Percentiles rank a stretch among this genome's conserved stretches.
These are phyloP conservation scores for Cerastis rubricosa DNA, from an alignment of 2,888 invertebrate genomes.

Conservation along the genomic window DNA sequence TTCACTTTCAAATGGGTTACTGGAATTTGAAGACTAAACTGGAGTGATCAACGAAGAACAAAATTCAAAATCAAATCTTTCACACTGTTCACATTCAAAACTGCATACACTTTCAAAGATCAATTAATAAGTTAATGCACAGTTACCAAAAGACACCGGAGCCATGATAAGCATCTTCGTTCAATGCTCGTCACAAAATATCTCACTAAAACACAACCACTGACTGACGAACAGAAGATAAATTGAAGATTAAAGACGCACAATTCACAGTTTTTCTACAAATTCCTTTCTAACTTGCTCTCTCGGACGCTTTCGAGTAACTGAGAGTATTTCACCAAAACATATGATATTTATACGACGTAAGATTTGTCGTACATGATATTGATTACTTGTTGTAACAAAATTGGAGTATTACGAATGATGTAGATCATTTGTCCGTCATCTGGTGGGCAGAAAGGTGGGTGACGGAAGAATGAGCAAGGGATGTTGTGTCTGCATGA, in stretches of 20 bases:
- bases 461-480: constrained; percentile 45
- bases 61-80: constrained; percentile 21
- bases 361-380: constrained; percentile 20
- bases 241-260: constrained; percentile 30
- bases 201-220: constrained; percentile 51
- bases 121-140: background rate
- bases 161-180: constrained; percentile 65
- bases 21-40: background rate
- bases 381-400: constrained; percentile 47
- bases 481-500: constrained; percentile 10
- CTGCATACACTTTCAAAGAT: constrained; percentile 13
- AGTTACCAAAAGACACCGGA: constrained; percentile 63
- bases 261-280: constrained; percentile 42
- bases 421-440: constrained; percentile 14
- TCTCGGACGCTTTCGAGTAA: constrained; percentile 56
- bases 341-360: constrained; percentile 60
- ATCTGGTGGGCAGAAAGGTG: constrained; percentile 38
- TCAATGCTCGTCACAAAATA: constrained; percentile 35
- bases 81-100: background rate
- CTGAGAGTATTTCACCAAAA: constrained; percentile 55
- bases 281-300: constrained; percentile 54
- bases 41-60: background rate
- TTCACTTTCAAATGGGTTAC: background rate
- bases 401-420: constrained; percentile 46
- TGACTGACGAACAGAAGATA: constrained; percentile 23